Conservation (phyloP, 2,113 vertebrate genomes). For the Caranx ignobilis region DNA sequence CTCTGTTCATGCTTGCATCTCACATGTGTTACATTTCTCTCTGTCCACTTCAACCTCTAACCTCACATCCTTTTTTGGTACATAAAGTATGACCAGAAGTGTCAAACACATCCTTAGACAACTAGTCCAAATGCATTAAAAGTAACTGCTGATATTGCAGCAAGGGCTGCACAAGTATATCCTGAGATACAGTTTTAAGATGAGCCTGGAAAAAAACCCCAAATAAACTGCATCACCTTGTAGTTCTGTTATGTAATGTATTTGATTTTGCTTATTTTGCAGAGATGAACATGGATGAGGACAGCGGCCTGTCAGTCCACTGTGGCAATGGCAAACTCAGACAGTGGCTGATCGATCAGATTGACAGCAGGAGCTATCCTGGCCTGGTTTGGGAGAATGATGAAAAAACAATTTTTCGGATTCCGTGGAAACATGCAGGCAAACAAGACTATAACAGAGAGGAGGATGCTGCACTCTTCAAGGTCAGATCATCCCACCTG, state of each 20-base stretch:
- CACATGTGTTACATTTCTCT: constrained; percentile 32
- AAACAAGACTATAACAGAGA: constrained; percentile 99
- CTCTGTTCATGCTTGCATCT: background rate
- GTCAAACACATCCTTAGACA: background rate
- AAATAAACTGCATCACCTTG: background rate
- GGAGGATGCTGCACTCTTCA: constrained; percentile 97
- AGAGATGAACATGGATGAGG: constrained; percentile 84
- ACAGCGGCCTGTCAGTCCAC: constrained; percentile 87
- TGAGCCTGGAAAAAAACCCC: background rate
- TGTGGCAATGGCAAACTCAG: constrained; percentile 98
- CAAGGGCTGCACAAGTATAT: background rate
- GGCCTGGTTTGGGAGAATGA: constrained; percentile 98
- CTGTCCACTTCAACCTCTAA: background rate
- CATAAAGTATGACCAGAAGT: background rate
- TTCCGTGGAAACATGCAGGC: constrained; percentile 98
- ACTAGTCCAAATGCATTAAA: background rate
- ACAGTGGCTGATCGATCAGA: constrained; percentile 99
- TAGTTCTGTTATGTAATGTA: background rate
- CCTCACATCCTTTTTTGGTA: background rate
- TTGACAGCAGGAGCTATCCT: constrained; percentile 93
- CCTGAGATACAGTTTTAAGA: background rate
- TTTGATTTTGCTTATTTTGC: constrained; percentile 36
- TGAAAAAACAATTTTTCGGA: constrained; percentile 95
- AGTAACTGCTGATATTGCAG: background rate
- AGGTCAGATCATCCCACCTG: constrained; percentile 81